These are phyloP conservation scores for Bombylius major DNA, from an alignment of 2,888 invertebrate genomes.

Conservation along the genomic window DNA sequence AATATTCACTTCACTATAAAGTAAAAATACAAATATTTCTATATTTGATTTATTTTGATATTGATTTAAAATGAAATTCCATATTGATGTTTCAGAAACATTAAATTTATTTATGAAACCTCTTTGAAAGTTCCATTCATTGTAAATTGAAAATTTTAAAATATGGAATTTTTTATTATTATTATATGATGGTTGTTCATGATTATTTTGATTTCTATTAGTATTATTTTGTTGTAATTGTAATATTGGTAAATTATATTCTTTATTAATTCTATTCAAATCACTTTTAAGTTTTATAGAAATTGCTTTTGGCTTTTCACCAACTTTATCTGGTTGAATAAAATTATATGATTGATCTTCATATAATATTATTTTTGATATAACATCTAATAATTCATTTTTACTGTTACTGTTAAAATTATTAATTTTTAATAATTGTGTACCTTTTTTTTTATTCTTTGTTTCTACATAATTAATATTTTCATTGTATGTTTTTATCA, in stretches of 20 bases:
- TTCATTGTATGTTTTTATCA: constrained; percentile 14
- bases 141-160: too few relatives aligned
- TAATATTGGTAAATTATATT: background rate
- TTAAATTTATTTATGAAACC: too few relatives aligned
- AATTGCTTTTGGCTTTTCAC: constrained; percentile 23
- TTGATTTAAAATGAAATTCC: too few relatives aligned
- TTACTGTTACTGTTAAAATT: too few relatives aligned
- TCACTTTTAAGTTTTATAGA: constrained; percentile 2
- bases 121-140: too few relatives aligned
- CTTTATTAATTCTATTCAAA: background rate
- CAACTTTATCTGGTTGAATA: constrained; percentile 19
- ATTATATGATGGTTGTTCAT: background rate
- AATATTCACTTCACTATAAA: background rate
- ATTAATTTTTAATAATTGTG: constrained; percentile 9
- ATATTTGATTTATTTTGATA: too few relatives aligned
- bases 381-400: constrained; percentile 15
- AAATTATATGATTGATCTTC: constrained; percentile 21
- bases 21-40: background rate
- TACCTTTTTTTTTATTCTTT: background rate
- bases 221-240: too few relatives aligned
- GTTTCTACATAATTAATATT: background rate
- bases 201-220: background rate
- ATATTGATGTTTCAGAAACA: too few relatives aligned
- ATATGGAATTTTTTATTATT: too few relatives aligned
- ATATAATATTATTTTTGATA: constrained; percentile 18